Percentiles rank a stretch among this genome's conserved stretches.
These are phyloP conservation scores for Artibeus lituratus DNA, from an alignment of 2,797 vertebrate species.

Conservation along the genomic window DNA sequence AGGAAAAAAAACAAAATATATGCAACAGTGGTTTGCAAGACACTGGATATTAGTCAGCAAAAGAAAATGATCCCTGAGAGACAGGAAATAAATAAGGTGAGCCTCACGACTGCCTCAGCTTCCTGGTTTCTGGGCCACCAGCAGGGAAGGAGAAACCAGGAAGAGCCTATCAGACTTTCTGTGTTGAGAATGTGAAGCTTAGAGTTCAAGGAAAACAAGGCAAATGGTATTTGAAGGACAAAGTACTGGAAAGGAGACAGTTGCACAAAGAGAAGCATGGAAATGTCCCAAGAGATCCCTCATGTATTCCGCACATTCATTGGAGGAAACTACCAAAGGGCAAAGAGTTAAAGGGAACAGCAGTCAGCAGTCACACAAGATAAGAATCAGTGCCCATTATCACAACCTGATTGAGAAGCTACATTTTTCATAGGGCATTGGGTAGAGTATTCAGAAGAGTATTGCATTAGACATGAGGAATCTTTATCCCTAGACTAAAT, in stretches of 20 bases:
- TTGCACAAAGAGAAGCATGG: neutral
- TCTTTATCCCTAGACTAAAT: neutral
- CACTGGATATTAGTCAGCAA: neutral
- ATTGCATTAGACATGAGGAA: neutral
- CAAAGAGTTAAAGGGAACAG: neutral
- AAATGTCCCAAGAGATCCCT: neutral
- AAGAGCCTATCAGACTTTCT: neutral
- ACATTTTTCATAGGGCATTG: neutral
- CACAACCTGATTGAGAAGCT: neutral
- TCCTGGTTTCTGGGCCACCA: neutral
- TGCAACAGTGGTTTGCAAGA: neutral
- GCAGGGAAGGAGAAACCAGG: neutral
- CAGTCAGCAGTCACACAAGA: neutral
- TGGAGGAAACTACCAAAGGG: neutral
- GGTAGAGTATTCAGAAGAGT: neutral
- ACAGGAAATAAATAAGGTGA: neutral
- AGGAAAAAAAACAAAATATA: neutral
- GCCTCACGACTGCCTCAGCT: neutral
- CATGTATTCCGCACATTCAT: neutral
- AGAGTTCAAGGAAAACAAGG: neutral
- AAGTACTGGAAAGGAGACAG: neutral
- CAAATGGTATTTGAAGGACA: neutral
- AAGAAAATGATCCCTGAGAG: neutral
- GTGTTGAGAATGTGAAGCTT: neutral
- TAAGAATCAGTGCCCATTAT: neutral